These are phyloP conservation scores for Epirrita christyi DNA, from an alignment of 2,888 invertebrate genomes.

Conservation along the genomic window DNA sequence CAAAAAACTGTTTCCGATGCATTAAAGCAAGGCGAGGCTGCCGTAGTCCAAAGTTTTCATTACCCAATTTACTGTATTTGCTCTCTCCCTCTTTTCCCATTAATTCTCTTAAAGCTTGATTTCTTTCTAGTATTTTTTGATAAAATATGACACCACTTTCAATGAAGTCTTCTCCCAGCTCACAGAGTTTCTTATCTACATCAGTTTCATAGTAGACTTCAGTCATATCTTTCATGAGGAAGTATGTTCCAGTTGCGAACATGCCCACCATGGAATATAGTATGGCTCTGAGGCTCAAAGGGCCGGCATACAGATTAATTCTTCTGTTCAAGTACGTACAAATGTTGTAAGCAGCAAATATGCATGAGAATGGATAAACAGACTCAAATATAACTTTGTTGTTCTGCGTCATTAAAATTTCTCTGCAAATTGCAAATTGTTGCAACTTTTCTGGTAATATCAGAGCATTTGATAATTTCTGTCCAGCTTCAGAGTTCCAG, in stretches of 20 bases:
- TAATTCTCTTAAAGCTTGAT: conserved; percentile 88
- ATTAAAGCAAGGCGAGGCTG: conserved; percentile 87
- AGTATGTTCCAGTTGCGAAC: conserved; percentile 86
- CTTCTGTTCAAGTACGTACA: conserved; percentile 80
- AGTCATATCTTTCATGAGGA: conserved; percentile 86
- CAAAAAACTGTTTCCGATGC: conserved; percentile 87
- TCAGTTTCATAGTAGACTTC: conserved; percentile 86
- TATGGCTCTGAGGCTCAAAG: conserved; percentile 67
- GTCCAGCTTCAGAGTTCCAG: conserved; percentile 87
- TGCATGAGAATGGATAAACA: conserved; percentile 73
- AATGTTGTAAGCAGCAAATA: conserved; percentile 80
- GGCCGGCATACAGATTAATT: conserved; percentile 83
- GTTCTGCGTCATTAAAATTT: conserved; percentile 87
- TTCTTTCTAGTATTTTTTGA: conserved; percentile 88
- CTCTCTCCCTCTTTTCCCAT: conserved; percentile 86
- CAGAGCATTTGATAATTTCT: conserved; percentile 87
- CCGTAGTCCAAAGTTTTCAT: conserved; percentile 87
- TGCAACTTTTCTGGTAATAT: conserved; percentile 91
- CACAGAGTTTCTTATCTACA: conserved; percentile 86
- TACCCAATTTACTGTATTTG: conserved; percentile 87
- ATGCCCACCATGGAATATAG: conserved; percentile 84
- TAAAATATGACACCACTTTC: conserved; percentile 92
- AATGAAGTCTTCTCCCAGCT: conserved; percentile 86
- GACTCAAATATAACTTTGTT: conserved; percentile 85
- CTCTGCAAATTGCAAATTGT: conserved; percentile 91